Conservation (phyloP, 1,140 invertebrate species). For the Archivesica marissinica region DNA sequence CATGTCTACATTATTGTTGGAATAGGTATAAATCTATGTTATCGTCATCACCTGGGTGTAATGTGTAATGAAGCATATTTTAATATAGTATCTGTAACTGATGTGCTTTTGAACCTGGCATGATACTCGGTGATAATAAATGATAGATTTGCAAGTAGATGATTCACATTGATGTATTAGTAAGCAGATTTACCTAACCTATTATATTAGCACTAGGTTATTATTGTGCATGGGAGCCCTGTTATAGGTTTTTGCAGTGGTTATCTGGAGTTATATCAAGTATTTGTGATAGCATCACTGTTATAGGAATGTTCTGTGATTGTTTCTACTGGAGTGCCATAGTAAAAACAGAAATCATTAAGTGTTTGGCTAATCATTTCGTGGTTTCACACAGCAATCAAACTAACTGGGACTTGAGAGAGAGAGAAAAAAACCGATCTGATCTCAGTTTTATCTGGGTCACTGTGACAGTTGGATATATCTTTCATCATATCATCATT, state of each 20-base stretch:
- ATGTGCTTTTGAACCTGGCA: not conserved
- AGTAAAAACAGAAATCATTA: not conserved
- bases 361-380: not conserved
- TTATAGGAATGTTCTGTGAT: not conserved
- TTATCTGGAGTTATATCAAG: not conserved
- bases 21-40: constrained; percentile 4
- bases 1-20: constrained; percentile 3
- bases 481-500: not conserved
- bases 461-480: not conserved
- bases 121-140: constrained; percentile 6
- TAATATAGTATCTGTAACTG: not conserved
- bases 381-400: not conserved
- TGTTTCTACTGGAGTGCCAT: not conserved
- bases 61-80: constrained; percentile 6
- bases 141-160: constrained; percentile 21
- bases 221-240: too few relatives aligned
- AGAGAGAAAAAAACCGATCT: too few relatives aligned
- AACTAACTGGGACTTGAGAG: too few relatives aligned
- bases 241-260: too few relatives aligned
- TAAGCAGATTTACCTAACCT: constrained; percentile 1
- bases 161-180: constrained; percentile 15
- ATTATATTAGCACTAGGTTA: constrained; percentile 4
- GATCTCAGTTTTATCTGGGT: not conserved
- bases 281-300: not conserved
- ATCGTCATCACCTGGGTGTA: constrained; percentile 35